phyloP scores from a whole-genome alignment of 2,888 invertebrate genomes.

The Spilosoma lubricipeda region DNA sequence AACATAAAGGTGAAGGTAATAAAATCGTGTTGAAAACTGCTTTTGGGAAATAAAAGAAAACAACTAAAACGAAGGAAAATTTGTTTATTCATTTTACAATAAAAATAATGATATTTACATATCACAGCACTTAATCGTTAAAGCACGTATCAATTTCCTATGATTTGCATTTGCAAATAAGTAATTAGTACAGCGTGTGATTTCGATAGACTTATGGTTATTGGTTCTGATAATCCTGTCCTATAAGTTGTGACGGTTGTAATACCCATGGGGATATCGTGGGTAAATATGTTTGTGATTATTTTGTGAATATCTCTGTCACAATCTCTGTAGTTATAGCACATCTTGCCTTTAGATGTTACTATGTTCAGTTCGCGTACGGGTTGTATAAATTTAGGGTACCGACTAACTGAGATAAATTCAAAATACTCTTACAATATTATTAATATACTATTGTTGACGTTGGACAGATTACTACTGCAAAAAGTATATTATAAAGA shows the following conservation, averaged over 20 bases:
- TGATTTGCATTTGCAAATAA: slow-evolving; percentile 4
- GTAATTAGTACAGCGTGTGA: slow-evolving; percentile 5
- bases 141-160: not conserved
- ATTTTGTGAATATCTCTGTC: not conserved
- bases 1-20: too few relatives aligned
- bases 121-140: not conserved
- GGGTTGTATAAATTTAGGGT: not conserved
- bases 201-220: not conserved
- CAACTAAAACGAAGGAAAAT: too few relatives aligned
- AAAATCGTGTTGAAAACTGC: too few relatives aligned
- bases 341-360: not conserved
- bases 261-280: slow-evolving; percentile 3
- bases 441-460: not conserved
- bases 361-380: not conserved
- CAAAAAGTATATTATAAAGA: not conserved
- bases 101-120: too few relatives aligned
- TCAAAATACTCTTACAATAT: not conserved
- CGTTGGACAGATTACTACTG: too few relatives aligned
- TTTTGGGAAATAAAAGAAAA: too few relatives aligned
- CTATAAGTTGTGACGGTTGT: slow-evolving; percentile 2
- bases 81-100: too few relatives aligned
- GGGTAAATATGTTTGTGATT: slow-evolving; percentile 6
- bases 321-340: not conserved
- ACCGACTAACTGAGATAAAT: too few relatives aligned
- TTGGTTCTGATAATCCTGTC: slow-evolving; percentile 11